Conservation (phyloP, 2,888 invertebrate genomes). For the Sphaerophoria rueppellii region DNA sequence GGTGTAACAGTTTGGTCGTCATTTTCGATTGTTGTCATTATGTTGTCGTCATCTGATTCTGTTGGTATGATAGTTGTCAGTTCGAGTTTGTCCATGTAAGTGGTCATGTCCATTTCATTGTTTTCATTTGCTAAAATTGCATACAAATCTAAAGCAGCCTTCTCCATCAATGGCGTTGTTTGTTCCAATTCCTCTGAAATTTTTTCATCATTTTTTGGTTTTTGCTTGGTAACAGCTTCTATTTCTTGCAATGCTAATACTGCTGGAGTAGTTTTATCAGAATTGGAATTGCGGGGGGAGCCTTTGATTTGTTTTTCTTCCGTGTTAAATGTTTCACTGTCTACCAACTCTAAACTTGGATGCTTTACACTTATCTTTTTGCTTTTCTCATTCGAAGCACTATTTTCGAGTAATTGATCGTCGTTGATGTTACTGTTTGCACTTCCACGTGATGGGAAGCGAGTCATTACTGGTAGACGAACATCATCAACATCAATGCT, state of each 20-base stretch:
- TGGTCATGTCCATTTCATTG: conserved; percentile 83
- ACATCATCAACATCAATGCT: conserved; percentile 79
- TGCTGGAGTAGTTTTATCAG: conserved; percentile 77
- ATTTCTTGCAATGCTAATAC: conserved; percentile 74
- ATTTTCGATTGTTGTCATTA: conserved; percentile 80
- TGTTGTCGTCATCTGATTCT: conserved; percentile 77
- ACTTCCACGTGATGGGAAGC: conserved; percentile 89
- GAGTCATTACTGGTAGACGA: conserved; percentile 91
- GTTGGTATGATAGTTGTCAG: conserved; percentile 79
- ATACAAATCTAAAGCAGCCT: conserved; percentile 91
- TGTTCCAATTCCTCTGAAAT: conserved; percentile 77
- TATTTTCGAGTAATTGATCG: conserved; percentile 84
- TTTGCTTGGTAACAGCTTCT: conserved; percentile 68
- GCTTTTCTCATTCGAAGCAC: conserved; percentile 75
- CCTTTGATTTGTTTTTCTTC: conserved; percentile 81
- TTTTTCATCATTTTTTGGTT: conserved; percentile 53
- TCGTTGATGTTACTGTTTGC: conserved; percentile 82
- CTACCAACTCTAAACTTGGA: conserved; percentile 91
- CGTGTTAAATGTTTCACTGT: conserved; percentile 92
- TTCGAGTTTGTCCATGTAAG: conserved; percentile 78
- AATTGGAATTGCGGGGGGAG: conserved; percentile 78
- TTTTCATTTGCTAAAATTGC: conserved; percentile 88
- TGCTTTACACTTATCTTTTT: conserved; percentile 84
- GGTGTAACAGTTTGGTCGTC: conserved; percentile 82
- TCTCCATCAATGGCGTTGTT: conserved; percentile 88